These are phyloP conservation scores for Aurelia aurita DNA, from an alignment of 30 jellyfish, hydroid and myxozoan genomes.

Conservation along the genomic window DNA sequence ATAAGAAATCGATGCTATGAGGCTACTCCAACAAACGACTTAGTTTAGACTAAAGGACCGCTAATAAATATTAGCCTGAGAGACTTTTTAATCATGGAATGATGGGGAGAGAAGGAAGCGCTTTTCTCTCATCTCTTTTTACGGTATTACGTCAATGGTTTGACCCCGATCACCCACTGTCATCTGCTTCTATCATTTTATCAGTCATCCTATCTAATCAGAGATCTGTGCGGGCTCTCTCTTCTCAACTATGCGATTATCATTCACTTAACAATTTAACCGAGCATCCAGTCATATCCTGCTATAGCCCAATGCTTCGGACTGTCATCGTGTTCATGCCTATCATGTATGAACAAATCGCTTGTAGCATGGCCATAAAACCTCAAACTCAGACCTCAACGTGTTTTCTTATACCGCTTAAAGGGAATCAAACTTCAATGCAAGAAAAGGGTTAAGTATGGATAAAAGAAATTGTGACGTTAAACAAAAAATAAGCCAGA, in stretches of 20 bases:
- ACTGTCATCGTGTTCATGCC: too few relatives aligned
- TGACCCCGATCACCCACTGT: conserved; percentile 15
- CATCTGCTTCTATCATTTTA: background rate
- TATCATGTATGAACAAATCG: too few relatives aligned
- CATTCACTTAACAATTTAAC: conserved; percentile 7
- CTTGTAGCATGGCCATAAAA: too few relatives aligned
- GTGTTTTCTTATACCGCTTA: too few relatives aligned
- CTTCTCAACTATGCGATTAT: background rate
- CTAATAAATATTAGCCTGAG: conserved; percentile 1
- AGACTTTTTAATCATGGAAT: background rate
- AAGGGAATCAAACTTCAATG: too few relatives aligned
- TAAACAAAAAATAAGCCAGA: too few relatives aligned
- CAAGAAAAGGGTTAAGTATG: too few relatives aligned
- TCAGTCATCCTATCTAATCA: background rate
- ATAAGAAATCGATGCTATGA: background rate
- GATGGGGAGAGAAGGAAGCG: background rate
- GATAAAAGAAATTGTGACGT: background rate
- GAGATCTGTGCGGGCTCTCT: background rate
- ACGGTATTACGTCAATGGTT: conserved; percentile 10
- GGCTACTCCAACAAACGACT: too few relatives aligned
- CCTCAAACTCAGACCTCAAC: too few relatives aligned
- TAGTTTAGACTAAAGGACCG: background rate
- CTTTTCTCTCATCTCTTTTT: background rate
- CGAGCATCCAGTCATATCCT: background rate
- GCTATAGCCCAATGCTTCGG: background rate